Conservation (phyloP, 2,797 vertebrate genomes). For the Acrossocheilus fasciatus region DNA sequence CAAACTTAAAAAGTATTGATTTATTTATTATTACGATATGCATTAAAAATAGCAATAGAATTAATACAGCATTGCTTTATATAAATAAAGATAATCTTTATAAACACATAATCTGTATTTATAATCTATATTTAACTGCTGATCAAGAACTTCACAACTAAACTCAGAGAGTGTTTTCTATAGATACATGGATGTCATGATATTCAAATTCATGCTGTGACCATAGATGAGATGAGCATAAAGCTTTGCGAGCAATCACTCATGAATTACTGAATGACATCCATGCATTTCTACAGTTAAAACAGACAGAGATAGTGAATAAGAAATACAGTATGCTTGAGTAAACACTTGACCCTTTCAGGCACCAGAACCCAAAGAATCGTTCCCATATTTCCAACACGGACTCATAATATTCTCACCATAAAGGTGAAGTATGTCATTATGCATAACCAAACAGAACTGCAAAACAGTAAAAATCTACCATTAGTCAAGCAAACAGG, state of each 20-base stretch:
- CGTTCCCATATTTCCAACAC: background rate
- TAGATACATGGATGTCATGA: slow-evolving; percentile 53
- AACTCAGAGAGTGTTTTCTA: background rate
- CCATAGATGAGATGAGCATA: slow-evolving; percentile 40
- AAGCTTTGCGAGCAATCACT: slow-evolving; percentile 54
- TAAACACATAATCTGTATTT: background rate
- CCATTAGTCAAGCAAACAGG: background rate
- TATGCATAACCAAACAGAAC: background rate
- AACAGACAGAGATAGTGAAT: background rate
- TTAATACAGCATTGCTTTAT: background rate
- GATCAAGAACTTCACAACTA: background rate
- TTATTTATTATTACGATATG: background rate
- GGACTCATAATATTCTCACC: background rate
- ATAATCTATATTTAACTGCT: background rate
- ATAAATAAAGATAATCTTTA: background rate
- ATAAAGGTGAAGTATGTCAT: background rate
- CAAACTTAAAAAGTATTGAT: no score
- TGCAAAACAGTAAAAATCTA: background rate
- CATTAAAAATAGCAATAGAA: background rate
- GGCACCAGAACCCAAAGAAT: slow-evolving; percentile 47
- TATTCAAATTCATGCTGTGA: slow-evolving; percentile 57
- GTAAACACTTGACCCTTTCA: slow-evolving; percentile 62
- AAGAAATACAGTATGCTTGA: background rate
- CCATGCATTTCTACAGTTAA: slow-evolving; percentile 40
- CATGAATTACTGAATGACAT: slow-evolving; percentile 65